phyloP scores from a whole-genome alignment of 2,888 invertebrate genomes.

The Amphiduros pacificus region DNA sequence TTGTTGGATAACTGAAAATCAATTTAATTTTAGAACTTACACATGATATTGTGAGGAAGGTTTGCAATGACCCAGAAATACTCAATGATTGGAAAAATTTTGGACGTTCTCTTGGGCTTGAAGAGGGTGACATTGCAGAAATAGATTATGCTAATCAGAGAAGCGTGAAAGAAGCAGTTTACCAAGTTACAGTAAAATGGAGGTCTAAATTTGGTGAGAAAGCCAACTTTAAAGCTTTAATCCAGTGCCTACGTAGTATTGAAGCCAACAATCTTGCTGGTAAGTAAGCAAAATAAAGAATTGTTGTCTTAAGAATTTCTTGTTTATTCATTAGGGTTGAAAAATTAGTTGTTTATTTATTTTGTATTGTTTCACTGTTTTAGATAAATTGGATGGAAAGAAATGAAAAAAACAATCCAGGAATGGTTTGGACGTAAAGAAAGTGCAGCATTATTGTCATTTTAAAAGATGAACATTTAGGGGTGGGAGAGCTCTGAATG shows the following conservation, averaged over 20 bases:
- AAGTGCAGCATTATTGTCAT: too few relatives aligned
- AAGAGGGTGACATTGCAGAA: conserved; percentile 12
- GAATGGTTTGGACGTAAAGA: too few relatives aligned
- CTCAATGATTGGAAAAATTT: conserved; percentile 7
- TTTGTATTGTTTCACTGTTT: too few relatives aligned
- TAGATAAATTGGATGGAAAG: too few relatives aligned
- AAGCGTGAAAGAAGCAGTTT: conserved; percentile 4
- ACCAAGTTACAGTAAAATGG: conserved; percentile 16
- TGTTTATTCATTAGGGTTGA: too few relatives aligned
- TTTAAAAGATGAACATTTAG: too few relatives aligned
- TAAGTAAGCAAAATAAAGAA: too few relatives aligned
- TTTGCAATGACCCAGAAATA: conserved; percentile 4
- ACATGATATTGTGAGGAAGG: background rate
- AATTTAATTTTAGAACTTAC: conserved; percentile 2
- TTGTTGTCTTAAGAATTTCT: too few relatives aligned
- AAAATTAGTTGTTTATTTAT: too few relatives aligned
- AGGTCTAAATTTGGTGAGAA: conserved; percentile 1
- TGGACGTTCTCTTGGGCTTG: conserved; percentile 5
- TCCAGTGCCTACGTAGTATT: background rate
- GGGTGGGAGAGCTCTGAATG: too few relatives aligned
- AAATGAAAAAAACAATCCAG: too few relatives aligned
- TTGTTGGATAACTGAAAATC: too few relatives aligned
- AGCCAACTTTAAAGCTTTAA: conserved; percentile 2
- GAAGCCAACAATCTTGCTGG: conserved; percentile 12
- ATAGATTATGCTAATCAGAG: conserved; percentile 1